Percentiles rank a stretch among this genome's conserved stretches.
Evolutionary conservation across 1,140 invertebrate species (phyloP).

Genomic region (Steinernema khuongi): DNA sequence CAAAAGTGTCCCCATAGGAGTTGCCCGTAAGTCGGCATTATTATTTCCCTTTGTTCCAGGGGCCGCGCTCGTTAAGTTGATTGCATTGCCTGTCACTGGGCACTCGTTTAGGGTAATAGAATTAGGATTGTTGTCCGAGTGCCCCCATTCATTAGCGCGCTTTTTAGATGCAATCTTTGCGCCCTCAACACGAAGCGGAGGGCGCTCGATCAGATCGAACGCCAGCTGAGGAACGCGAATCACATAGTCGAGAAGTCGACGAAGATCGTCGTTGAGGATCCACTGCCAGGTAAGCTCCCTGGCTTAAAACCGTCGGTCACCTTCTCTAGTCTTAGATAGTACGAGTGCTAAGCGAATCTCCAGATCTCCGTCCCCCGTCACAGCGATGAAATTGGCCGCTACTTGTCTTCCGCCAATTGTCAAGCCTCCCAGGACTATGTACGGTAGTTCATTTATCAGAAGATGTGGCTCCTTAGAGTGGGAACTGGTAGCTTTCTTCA

Average conservation of each 20-base stretch:
- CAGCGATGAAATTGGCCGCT: conserved; percentile 1
- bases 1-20: conserved; percentile 49
- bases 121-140: background rate
- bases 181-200: conserved; percentile 47
- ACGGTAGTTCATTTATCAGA: too few relatives aligned
- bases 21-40: conserved; percentile 40
- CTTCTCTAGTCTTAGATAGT: background rate
- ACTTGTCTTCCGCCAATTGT: conserved; percentile 8
- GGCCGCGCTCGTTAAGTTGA: background rate
- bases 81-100: background rate
- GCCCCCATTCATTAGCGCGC: background rate
- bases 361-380: background rate
- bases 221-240: conserved; percentile 36
- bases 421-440: conserved; percentile 1
- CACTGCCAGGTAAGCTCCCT: background rate
- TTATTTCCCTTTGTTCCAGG: conserved; percentile 17
- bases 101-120: too few relatives aligned
- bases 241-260: background rate
- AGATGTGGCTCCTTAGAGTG: too few relatives aligned
- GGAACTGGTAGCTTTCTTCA: too few relatives aligned
- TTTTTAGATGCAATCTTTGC: conserved; percentile 45
- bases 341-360: background rate
- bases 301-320: background rate
- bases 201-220: conserved; percentile 46
- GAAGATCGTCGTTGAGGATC: background rate